These are phyloP conservation scores for Cephalopachus bancanus DNA, from an alignment of 2,797 vertebrate species.

Conservation along the genomic window DNA sequence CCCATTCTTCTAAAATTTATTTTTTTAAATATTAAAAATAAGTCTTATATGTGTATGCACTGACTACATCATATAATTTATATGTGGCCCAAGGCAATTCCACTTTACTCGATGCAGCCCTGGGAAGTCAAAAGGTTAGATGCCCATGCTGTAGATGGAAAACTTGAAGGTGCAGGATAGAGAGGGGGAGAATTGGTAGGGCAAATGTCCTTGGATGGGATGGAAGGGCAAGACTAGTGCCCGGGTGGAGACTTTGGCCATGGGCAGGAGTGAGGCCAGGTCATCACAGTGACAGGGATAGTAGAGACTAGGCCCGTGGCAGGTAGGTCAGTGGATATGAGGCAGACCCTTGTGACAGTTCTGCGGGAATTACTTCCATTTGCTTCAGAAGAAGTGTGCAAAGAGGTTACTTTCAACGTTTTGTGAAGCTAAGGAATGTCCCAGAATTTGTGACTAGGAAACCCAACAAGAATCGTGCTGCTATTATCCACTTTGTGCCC, in stretches of 20 bases:
- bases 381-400: not conserved
- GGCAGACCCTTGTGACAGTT: not conserved
- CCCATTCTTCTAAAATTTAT: no score
- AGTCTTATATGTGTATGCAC: no score
- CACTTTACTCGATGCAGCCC: no score
- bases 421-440: not conserved
- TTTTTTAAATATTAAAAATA: no score
- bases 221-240: not conserved
- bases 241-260: not conserved
- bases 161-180: not conserved
- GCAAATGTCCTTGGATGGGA: not conserved
- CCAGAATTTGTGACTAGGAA: slow-evolving; percentile 42
- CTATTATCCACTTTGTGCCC: not conserved
- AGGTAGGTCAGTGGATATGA: not conserved
- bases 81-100: no score
- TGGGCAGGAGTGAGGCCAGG: not conserved
- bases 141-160: not conserved
- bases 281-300: not conserved
- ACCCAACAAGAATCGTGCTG: not conserved
- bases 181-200: not conserved
- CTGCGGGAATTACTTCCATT: not conserved
- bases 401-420: not conserved
- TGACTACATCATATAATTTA: no score
- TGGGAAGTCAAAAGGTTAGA: no score
- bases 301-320: not conserved